Percentiles rank a stretch among this genome's conserved stretches.
These are phyloP conservation scores for Hemichromis elongatus DNA, from an alignment of 2,113 vertebrate genomes.

Conservation along the genomic window DNA sequence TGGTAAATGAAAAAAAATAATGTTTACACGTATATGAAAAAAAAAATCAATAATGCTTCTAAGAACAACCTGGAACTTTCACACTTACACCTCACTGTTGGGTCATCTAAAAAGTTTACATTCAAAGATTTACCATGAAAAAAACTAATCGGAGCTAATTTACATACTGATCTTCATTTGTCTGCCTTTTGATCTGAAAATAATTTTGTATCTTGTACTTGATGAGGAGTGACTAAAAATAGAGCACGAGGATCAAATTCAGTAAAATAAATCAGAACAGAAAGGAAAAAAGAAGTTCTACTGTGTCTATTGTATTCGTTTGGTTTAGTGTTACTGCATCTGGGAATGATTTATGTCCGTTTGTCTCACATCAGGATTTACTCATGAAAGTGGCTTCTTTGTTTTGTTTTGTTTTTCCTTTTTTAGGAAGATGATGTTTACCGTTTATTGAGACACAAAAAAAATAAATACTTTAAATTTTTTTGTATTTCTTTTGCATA, in stretches of 20 bases:
- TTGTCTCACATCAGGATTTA: neutral
- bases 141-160: neutral
- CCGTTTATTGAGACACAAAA: neutral
- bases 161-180: neutral
- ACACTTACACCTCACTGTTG: neutral
- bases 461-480: neutral
- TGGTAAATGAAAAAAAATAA: fast-evolving
- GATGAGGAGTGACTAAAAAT: neutral
- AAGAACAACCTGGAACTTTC: neutral
- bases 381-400: neutral
- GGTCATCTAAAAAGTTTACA: neutral
- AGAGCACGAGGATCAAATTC: neutral
- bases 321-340: neutral
- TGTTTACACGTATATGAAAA: fast-evolving
- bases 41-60: neutral
- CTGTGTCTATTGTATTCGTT: neutral
- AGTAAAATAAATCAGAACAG: fast-evolving
- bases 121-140: neutral
- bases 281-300: neutral
- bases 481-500: neutral
- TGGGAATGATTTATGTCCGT: neutral
- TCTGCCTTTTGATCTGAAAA: neutral
- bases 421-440: neutral
- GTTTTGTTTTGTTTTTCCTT: fast-evolving
- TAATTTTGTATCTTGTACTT: neutral